Percentiles rank a stretch among this genome's conserved stretches.
These are phyloP conservation scores for Malurus splendens DNA, from an alignment of 2,797 vertebrate genomes.

Conservation along the genomic window DNA sequence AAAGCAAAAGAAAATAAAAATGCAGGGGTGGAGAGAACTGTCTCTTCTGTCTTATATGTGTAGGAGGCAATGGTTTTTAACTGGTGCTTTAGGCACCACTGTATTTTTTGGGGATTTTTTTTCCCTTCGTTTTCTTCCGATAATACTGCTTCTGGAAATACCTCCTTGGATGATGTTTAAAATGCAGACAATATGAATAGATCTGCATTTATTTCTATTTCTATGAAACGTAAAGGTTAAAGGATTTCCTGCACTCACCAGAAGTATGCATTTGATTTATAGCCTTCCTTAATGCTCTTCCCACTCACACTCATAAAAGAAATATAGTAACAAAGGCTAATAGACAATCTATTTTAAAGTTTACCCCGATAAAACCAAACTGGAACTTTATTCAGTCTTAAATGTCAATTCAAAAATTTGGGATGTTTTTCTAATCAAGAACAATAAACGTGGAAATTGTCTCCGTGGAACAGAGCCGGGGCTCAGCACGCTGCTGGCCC, in stretches of 20 bases:
- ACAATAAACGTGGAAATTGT: background rate
- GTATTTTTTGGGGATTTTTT: background rate
- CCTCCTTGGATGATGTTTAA: background rate
- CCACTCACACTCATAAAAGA: background rate
- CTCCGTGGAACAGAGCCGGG: fast-evolving
- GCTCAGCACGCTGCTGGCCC: background rate
- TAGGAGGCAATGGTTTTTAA: background rate
- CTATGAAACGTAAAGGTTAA: background rate
- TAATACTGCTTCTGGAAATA: background rate
- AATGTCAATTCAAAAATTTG: conserved; percentile 22
- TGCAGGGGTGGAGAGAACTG: fast-evolving
- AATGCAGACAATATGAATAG: background rate
- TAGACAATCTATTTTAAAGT: conserved; percentile 17
- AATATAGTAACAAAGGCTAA: conserved; percentile 12
- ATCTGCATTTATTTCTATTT: conserved; percentile 6
- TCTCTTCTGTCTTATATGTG: background rate
- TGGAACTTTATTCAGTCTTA: conserved; percentile 29
- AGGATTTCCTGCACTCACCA: conserved; percentile 32
- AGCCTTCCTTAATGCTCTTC: background rate
- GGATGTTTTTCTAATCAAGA: conserved; percentile 45
- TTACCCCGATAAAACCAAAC: conserved; percentile 16
- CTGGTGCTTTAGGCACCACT: background rate
- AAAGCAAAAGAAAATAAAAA: background rate
- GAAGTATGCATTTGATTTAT: conserved; percentile 33
- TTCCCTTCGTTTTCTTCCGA: background rate